Evolutionary conservation across 2,888 invertebrate species (phyloP).

Genomic region (Entomobrya multifasciata): DNA sequence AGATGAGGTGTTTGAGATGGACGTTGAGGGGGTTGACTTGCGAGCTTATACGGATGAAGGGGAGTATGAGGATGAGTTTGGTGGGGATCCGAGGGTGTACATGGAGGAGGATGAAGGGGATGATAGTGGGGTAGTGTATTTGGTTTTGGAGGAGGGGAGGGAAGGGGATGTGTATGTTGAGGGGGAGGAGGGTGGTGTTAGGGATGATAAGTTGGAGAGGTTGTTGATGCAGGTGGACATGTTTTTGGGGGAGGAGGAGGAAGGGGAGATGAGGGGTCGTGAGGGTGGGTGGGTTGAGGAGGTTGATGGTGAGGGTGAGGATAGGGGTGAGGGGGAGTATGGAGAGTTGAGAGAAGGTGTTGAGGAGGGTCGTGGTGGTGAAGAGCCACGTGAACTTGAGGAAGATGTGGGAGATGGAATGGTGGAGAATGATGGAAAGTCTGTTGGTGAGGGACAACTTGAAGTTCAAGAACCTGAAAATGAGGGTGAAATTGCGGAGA

Average conservation of each 20-base stretch:
- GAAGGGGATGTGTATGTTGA: not conserved
- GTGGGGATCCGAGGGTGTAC: too few relatives aligned
- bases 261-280: not conserved
- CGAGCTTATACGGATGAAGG: not conserved
- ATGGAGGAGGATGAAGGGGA: not conserved
- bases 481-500: too few relatives aligned
- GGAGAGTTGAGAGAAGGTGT: constrained; percentile 16
- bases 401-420: not conserved
- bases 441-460: too few relatives aligned
- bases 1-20: constrained; percentile 22
- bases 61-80: not conserved
- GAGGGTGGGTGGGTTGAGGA: constrained; percentile 25
- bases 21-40: not conserved
- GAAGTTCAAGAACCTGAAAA: too few relatives aligned
- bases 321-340: not conserved
- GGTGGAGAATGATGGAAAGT: too few relatives aligned
- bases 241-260: constrained; percentile 24
- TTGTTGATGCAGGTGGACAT: not conserved
- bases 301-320: constrained; percentile 25
- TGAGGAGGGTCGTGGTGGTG: constrained; percentile 1
- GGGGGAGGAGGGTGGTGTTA: not conserved
- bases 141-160: not conserved
- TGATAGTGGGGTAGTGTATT: constrained; percentile 17
- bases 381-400: too few relatives aligned
- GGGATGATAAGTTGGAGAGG: not conserved